These are phyloP conservation scores for Xenopus laevis DNA, from an alignment of 2,113 vertebrate genomes.

Conservation along the genomic window DNA sequence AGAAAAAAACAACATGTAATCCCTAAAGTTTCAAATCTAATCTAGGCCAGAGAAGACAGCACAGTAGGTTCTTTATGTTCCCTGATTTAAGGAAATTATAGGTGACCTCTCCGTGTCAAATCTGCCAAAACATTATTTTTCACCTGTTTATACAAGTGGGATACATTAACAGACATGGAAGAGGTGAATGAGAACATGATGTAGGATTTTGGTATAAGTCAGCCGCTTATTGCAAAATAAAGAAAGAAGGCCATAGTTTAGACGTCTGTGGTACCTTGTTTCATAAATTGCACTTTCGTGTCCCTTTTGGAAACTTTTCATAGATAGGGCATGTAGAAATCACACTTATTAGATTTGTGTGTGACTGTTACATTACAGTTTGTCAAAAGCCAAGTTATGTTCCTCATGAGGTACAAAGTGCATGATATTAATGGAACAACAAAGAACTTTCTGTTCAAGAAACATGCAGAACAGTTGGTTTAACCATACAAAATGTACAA, in stretches of 20 bases:
- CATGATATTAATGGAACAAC: not conserved
- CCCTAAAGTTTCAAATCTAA: conserved; percentile 40
- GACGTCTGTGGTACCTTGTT: conserved; percentile 25
- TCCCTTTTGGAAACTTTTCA: not conserved
- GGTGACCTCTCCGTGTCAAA: conserved; percentile 40
- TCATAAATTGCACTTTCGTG: conserved; percentile 24
- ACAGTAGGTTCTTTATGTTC: conserved; percentile 42
- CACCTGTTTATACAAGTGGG: conserved; percentile 44
- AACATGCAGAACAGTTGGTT: not conserved
- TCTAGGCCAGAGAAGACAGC: conserved; percentile 19
- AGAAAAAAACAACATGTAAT: conserved; percentile 40
- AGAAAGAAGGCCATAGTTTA: conserved; percentile 33
- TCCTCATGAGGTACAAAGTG: not conserved
- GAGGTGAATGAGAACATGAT: conserved; percentile 42
- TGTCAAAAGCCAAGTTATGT: not conserved
- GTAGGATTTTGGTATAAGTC: conserved; percentile 25
- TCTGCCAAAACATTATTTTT: conserved; percentile 46
- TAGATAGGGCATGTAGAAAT: conserved; percentile 12
- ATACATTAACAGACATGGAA: conserved; percentile 35
- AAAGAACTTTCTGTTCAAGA: conserved; percentile 20
- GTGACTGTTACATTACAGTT: not conserved
- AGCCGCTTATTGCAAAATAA: conserved; percentile 18
- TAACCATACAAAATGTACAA: too few relatives aligned
- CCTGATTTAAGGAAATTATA: conserved; percentile 41
- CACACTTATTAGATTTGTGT: conserved; percentile 20